Evolutionary conservation across 2,113 vertebrate genomes (phyloP).

Genomic region (Chlamydotis undulata): DNA sequence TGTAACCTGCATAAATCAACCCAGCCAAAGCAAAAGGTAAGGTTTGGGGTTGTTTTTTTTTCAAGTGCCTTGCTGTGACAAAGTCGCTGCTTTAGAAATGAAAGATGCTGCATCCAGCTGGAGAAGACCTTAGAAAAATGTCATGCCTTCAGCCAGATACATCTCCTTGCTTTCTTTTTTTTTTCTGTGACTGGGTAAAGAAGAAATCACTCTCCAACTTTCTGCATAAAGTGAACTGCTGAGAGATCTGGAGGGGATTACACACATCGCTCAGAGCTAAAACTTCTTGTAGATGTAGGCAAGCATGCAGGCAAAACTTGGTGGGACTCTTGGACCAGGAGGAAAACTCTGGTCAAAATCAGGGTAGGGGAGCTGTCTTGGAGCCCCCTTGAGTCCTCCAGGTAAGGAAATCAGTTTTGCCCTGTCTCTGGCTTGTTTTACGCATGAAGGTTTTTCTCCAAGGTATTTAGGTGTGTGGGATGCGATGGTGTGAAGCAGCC

Average conservation of each 20-base stretch:
- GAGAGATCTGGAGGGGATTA: background rate
- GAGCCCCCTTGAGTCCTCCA: background rate
- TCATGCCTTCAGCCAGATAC: background rate
- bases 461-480: background rate
- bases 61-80: background rate
- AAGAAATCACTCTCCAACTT: background rate
- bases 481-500: background rate
- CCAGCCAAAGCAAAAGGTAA: background rate
- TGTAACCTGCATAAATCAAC: slow-evolving; percentile 46
- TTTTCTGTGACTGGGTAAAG: background rate
- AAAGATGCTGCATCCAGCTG: background rate
- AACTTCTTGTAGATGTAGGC: background rate
- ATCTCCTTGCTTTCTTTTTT: background rate
- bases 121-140: background rate
- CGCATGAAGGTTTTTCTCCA: background rate
- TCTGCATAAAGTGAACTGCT: background rate
- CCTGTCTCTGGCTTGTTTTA: background rate
- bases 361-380: background rate
- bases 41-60: background rate
- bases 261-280: background rate
- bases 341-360: background rate
- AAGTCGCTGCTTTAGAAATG: background rate
- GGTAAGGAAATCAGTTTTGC: background rate
- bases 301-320: background rate
- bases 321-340: background rate